These are phyloP conservation scores for Sebastes trivittatus DNA, from an alignment of 2,797 vertebrate genomes.

Conservation along the genomic window DNA sequence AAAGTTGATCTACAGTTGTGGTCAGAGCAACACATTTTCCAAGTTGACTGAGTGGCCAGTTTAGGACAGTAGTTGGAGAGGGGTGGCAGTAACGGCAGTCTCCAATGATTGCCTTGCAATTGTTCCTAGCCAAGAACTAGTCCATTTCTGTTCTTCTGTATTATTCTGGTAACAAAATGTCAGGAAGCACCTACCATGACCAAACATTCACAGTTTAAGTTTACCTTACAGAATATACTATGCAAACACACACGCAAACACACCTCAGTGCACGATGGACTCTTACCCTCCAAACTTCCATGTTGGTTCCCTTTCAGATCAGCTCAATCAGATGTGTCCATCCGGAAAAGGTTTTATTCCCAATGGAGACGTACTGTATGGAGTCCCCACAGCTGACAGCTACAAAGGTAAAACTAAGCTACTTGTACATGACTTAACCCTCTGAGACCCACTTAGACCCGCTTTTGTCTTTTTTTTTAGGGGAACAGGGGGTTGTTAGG, in stretches of 20 bases:
- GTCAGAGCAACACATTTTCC: neutral
- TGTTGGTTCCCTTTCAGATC: conserved; percentile 81
- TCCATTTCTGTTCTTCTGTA: too few species aligned
- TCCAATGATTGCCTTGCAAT: neutral
- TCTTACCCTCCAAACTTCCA: neutral
- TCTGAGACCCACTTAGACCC: neutral
- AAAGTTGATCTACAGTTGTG: neutral
- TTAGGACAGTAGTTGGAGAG: neutral
- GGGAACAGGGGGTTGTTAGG: neutral
- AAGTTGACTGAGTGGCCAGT: neutral
- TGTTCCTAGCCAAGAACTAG: neutral
- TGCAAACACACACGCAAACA: neutral
- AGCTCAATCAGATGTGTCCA: conserved; percentile 93
- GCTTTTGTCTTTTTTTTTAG: neutral
- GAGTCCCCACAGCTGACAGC: conserved; percentile 68
- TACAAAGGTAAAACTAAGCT: conserved; percentile 85
- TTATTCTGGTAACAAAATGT: neutral
- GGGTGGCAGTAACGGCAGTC: neutral
- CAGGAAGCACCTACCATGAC: neutral
- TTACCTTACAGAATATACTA: neutral
- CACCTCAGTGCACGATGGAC: neutral
- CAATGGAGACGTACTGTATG: conserved; percentile 80
- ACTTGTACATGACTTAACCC: neutral
- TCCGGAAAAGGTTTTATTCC: conserved; percentile 91
- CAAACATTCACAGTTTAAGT: neutral